Evolutionary conservation across 2,888 invertebrate species (phyloP), one percentile per base, ranked within the genome.

Genomic region (Mesochorus sp.): DNA sequence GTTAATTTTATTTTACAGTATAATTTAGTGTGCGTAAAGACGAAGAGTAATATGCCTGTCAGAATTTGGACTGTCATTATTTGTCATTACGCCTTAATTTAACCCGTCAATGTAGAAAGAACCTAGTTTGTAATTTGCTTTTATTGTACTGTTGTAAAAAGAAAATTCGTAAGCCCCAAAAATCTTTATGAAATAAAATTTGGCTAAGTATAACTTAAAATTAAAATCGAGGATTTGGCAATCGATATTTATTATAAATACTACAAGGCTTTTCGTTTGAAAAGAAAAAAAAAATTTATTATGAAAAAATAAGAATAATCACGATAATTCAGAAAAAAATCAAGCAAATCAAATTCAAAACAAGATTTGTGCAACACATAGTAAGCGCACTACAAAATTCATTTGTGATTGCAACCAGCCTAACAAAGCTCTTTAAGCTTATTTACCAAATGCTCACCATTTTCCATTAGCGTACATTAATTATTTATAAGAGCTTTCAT

Each of bases 1-100:
- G 75, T 78, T 83, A 86, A 85, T 85, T 85, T 83, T 81, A 85
- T 85, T 86, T 82, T 80, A 84, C 81, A 79, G 80, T 80, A 73
- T 80, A 80, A 82, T 49, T 57, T 64, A 62, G 47, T 66, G 61
- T 28, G 24, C 39, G 26, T 42, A 42, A 71, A 42, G 61, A 42
- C 24, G 31, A 31, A 17, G 39, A 28, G 49, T 10, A 39, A 31
- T 37, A 53, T 76, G 34, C 17, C 12, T 39, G 14, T 49, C 53
- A 55, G 51, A 67, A 39, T 3, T 70, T 57, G 53, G 47, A 14
- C 28, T 67, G 49, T 74, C 51, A 31, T 57, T 57, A 64, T 53
- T 57, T 64, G 44, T 17, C 37, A 51, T 66, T 51, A 66, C 24
- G 26, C 24, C 26, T 26, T 39, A 26, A 26, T n/a, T 39, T 14